Evolutionary conservation across 2,797 vertebrate species (phyloP).

Genomic region (Columba guinea): DNA sequence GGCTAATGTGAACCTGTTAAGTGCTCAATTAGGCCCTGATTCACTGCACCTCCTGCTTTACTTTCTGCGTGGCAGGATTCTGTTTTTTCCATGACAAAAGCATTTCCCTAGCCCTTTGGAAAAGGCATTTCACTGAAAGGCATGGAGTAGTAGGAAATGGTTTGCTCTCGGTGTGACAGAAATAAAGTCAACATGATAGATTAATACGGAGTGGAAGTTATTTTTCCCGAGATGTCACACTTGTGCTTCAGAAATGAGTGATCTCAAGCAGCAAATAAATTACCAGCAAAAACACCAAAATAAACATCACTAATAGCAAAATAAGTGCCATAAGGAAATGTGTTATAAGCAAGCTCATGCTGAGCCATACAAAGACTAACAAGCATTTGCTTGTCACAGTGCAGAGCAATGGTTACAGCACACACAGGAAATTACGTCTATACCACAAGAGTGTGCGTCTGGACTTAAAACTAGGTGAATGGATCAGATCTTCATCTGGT

Average conservation of each 20-base stretch:
- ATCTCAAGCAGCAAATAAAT: not conserved
- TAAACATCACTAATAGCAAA: not conserved
- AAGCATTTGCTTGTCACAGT: not conserved
- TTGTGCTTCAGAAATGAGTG: conserved; percentile 29
- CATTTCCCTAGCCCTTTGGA: conserved; percentile 27
- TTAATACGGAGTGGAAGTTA: conserved; percentile 23
- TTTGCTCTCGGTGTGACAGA: conserved; percentile 19
- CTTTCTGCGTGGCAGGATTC: conserved; percentile 5
- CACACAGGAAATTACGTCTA: conserved; percentile 16
- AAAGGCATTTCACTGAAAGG: conserved; percentile 40
- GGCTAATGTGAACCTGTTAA: conserved; percentile 56
- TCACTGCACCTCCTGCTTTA: conserved; percentile 34
- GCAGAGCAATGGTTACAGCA: not conserved
- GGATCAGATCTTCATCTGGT: conserved; percentile 4
- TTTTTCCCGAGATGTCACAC: conserved; percentile 37
- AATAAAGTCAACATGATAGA: conserved; percentile 44
- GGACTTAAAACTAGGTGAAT: conserved; percentile 36
- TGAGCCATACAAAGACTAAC: not conserved
- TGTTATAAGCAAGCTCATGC: not conserved
- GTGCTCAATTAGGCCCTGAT: conserved; percentile 52
- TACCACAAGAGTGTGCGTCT: not conserved
- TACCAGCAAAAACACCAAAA: not conserved
- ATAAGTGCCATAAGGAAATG: conserved; percentile 20
- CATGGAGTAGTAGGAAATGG: conserved; percentile 1
- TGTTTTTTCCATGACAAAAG: conserved; percentile 53